Base-by-base conservation (phyloP, 2,888 invertebrate genomes). In the Aradus depressus region DNA sequence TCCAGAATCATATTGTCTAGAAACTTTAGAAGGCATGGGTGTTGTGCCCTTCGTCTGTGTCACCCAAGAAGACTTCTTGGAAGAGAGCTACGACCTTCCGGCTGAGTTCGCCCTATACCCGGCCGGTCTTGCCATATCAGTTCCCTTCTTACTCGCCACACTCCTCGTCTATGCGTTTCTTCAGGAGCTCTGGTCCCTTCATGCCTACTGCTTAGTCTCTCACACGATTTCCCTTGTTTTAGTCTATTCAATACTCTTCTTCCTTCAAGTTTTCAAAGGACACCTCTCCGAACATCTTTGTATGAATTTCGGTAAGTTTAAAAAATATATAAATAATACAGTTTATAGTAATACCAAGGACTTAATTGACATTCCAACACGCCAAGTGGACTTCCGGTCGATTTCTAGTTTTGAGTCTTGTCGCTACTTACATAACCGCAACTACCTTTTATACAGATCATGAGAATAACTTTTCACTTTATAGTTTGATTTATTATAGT, bases 121-220 rank as follows among this genome's bases (percentile, higher is more conserved):
- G 0, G 39, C 56, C 21, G 74, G 72, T 50, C 64, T 74, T 53
- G 63, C 72, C 59, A 66, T 72, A 61, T 74, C 74, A n/a, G 70
- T 74, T 4, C 72, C 74, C 12, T 74, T 74, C 58, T 67, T 75
- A 16, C 55, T 74, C 45, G 68, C 70, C 16, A 75, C 74, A 4
- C 72, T 73, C 0, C 64, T 65, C 37, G 68, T 72, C 5, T 74
- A 74, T 60, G 63, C 67, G 1, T 65, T 69, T 52, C 74, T 77
- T 21, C 72, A 68, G 6, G 72, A 73, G 57, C 63, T 78, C 6
- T 67, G 72, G 53, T 75, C 76, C 56, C 58, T 64, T 5, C 65
- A 64, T 16, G 65, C 64, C 4, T 61, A 62, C 22, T 58, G 58
- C 12, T 55, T 65, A 16, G 58, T 63, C 53, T 62, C 62, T 38